Percentiles rank a stretch among this genome's conserved stretches.
These are phyloP conservation scores for Augiades crinisus DNA, from an alignment of 2,888 invertebrate species.

Conservation along the genomic window DNA sequence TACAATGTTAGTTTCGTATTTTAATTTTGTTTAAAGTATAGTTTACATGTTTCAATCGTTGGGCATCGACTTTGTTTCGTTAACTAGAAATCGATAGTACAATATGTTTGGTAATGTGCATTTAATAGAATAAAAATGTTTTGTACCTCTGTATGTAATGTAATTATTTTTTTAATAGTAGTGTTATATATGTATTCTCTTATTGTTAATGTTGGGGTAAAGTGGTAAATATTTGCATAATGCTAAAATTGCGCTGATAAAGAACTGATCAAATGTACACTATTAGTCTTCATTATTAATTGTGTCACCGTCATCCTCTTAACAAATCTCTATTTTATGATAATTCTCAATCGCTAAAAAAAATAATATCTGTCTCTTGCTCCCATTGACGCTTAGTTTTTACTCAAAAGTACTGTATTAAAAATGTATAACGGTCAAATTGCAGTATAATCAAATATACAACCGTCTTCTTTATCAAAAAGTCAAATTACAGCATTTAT, in stretches of 20 bases:
- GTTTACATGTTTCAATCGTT: slow-evolving; percentile 29
- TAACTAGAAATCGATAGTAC: slow-evolving; percentile 54
- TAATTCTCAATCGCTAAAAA: too few relatives aligned
- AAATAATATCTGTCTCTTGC: too few relatives aligned
- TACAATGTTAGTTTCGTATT: slow-evolving; percentile 42
- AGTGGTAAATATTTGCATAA: background rate
- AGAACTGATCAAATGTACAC: slow-evolving; percentile 18
- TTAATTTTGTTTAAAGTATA: slow-evolving; percentile 31
- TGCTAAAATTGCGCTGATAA: background rate
- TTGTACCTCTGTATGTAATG: slow-evolving; percentile 43
- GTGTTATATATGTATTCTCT: slow-evolving; percentile 26
- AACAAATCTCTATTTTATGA: background rate
- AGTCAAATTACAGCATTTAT: too few relatives aligned
- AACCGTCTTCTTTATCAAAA: too few relatives aligned
- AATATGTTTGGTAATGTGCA: slow-evolving; percentile 64
- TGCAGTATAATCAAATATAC: too few relatives aligned
- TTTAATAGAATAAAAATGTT: slow-evolving; percentile 64
- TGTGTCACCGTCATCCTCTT: background rate
- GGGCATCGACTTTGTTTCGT: slow-evolving; percentile 45
- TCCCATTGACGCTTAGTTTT: too few relatives aligned
- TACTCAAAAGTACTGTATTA: too few relatives aligned
- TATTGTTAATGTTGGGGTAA: slow-evolving; percentile 13
- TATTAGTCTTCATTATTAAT: background rate
- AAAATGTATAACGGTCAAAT: too few relatives aligned
- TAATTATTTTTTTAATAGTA: slow-evolving; percentile 44